A percentile compares a stretch with the other conserved stretches of the same genome.
phyloP scores from a whole-genome alignment of 1,140 invertebrate genomes.

The Mactra quadrangularis region DNA sequence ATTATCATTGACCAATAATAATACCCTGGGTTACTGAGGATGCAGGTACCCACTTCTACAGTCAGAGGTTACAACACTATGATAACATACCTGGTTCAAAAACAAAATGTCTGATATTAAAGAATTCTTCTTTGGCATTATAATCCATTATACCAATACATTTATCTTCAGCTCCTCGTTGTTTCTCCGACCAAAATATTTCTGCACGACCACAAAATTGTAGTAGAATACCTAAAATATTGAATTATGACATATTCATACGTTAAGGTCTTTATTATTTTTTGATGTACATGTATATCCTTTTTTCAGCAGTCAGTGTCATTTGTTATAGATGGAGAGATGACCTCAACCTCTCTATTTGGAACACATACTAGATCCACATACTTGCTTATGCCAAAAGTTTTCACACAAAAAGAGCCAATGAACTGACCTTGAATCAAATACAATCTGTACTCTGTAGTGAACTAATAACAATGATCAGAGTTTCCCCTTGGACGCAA shows the following conservation, averaged over 20 bases:
- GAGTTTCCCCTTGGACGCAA: no score
- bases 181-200: conserved; percentile 39
- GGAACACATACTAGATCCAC: no score
- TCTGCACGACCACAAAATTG: conserved; percentile 37
- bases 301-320: not conserved
- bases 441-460: no score
- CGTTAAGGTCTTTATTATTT: not conserved
- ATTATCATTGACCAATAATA: no score
- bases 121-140: conserved; percentile 40
- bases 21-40: no score
- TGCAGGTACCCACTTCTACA: no score
- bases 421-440: no score
- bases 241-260: not conserved
- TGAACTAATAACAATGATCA: no score
- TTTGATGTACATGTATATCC: no score
- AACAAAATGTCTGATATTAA: conserved; percentile 20
- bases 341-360: not conserved
- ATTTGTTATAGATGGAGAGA: not conserved
- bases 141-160: conserved; percentile 36
- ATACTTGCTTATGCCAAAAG: no score
- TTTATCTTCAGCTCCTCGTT: conserved; percentile 23
- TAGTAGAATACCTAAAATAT: conserved; percentile 20
- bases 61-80: no score
- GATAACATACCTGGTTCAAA: conserved; percentile 42
- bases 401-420: no score